These are phyloP conservation scores for Pristionchus mayeri DNA, from an alignment of 2,888 invertebrate genomes.

Conservation along the genomic window DNA sequence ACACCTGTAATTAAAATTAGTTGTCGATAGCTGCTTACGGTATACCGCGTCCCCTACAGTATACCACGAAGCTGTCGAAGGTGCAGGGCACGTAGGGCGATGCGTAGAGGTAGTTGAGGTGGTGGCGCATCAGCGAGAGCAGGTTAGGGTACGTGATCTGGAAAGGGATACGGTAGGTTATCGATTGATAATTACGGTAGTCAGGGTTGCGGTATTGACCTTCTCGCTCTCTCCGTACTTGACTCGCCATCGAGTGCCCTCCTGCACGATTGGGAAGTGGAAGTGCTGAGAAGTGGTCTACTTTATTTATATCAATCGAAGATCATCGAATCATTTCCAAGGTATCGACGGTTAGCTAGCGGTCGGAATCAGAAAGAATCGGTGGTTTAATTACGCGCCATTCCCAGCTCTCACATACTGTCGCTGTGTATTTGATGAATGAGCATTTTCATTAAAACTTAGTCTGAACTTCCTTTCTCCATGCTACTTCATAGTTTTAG, in stretches of 20 bases:
- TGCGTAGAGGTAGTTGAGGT: conserved; percentile 14
- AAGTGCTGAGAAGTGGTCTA: too few relatives aligned
- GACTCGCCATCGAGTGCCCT: conserved; percentile 19
- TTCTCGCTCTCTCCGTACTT: conserved; percentile 35
- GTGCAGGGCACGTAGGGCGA: conserved; percentile 26
- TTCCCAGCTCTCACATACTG: too few relatives aligned
- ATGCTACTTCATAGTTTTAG: too few relatives aligned
- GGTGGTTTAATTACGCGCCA: too few relatives aligned
- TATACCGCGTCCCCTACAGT: background rate
- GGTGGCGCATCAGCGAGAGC: conserved; percentile 10
- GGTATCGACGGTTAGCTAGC: too few relatives aligned
- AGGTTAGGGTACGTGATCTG: conserved; percentile 19
- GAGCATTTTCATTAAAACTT: too few relatives aligned
- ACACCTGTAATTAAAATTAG: background rate
- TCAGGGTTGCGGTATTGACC: background rate
- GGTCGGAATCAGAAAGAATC: too few relatives aligned
- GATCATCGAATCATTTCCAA: too few relatives aligned
- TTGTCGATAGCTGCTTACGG: background rate
- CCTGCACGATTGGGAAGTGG: conserved; percentile 45
- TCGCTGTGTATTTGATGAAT: too few relatives aligned
- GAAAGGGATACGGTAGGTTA: background rate
- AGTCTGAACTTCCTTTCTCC: too few relatives aligned
- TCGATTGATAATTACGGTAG: too few relatives aligned
- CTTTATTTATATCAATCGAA: too few relatives aligned
- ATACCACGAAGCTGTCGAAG: conserved; percentile 41